A percentile compares a stretch with the other conserved stretches of the same genome.
Conservation (phyloP, 2,888 invertebrate species). For the Xylota segnis region DNA sequence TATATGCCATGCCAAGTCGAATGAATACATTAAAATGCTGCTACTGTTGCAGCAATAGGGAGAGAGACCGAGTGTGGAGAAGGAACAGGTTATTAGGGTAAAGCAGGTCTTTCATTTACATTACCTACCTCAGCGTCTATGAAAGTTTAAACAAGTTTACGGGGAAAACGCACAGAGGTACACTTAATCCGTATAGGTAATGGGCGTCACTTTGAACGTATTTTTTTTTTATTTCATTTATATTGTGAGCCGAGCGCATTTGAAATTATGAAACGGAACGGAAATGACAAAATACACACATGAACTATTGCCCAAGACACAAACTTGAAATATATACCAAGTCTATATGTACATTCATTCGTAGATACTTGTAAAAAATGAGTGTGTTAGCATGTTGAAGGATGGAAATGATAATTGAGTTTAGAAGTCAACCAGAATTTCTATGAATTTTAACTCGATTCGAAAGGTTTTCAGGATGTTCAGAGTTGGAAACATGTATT, state of each 20-base stretch:
- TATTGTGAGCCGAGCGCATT: constrained; percentile 19
- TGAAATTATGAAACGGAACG: constrained; percentile 45
- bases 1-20: constrained; percentile 50
- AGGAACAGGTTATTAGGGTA: constrained; percentile 73
- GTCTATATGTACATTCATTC: too few species aligned
- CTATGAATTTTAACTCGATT: not conserved
- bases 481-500: not conserved
- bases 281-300: not conserved
- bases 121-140: constrained; percentile 34
- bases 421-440: too few species aligned
- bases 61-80: constrained; percentile 20
- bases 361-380: not conserved
- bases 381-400: constrained; percentile 11
- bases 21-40: constrained; percentile 69
- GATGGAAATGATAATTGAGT: not conserved
- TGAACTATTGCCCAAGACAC: not conserved
- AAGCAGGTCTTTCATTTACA: constrained; percentile 62
- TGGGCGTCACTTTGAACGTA: constrained; percentile 43
- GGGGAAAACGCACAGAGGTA: constrained; percentile 38
- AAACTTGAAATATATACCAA: not conserved
- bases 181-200: constrained; percentile 47
- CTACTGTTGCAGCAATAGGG: constrained; percentile 52
- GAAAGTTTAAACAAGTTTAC: constrained; percentile 68
- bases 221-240: constrained; percentile 3
- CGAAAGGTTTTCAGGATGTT: constrained; percentile 3